phyloP scores from a whole-genome alignment of 2,797 vertebrate species.

The Platalea minor region DNA sequence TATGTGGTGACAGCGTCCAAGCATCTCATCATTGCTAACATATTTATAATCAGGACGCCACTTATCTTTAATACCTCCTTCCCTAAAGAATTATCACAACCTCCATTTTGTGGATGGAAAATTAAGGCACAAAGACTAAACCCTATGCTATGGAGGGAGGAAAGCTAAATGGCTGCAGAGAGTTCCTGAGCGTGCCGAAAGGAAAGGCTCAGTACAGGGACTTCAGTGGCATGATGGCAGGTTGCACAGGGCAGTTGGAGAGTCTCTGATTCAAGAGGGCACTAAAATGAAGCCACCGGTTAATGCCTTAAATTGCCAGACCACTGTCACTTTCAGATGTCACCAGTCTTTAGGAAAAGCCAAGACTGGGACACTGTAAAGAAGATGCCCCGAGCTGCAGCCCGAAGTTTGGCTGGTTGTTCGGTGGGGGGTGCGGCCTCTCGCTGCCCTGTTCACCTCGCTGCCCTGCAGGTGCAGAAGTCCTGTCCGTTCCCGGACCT shows the following conservation, averaged over 20 bases:
- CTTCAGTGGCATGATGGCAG: not conserved
- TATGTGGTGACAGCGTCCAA: not conserved
- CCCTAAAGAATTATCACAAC: not conserved
- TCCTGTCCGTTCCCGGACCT: not conserved
- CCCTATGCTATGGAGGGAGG: not conserved
- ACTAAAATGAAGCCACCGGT: not conserved
- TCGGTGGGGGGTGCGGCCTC: not conserved
- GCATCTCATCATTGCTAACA: rapidly evolving
- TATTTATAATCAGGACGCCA: not conserved
- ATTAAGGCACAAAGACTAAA: not conserved
- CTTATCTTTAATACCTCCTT: not conserved
- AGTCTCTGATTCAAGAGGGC: not conserved
- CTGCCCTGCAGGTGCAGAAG: not conserved
- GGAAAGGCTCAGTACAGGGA: not conserved
- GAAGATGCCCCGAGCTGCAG: not conserved
- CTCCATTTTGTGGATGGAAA: not conserved
- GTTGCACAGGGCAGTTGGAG: not conserved
- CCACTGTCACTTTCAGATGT: not conserved
- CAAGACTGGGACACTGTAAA: not conserved
- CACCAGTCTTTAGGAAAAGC: not conserved
- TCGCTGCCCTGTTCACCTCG: rapidly evolving
- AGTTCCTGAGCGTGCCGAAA: not conserved
- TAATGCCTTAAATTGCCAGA: not conserved
- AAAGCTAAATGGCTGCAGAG: not conserved
- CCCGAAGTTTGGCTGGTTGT: not conserved